Conservation (phyloP, 2,888 invertebrate genomes). For the Drosophila parthenogenetica region DNA sequence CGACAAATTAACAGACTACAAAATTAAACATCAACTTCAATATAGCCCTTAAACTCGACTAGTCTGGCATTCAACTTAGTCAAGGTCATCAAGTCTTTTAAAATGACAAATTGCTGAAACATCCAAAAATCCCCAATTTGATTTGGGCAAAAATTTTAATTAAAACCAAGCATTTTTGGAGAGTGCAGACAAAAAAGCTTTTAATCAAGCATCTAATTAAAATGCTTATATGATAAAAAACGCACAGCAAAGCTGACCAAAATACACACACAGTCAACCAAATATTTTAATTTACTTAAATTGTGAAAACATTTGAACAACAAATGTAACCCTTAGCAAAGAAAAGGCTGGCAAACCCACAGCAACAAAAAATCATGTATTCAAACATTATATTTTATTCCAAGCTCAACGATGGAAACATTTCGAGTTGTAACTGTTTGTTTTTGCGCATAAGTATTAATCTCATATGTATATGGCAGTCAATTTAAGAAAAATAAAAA, state of each 20-base stretch:
- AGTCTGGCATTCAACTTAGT: conserved; percentile 5
- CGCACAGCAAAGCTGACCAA: conserved; percentile 25
- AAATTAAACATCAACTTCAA: conserved; percentile 4
- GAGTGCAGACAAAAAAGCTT: conserved; percentile 36
- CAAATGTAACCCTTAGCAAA: conserved; percentile 42
- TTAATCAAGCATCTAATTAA: conserved; percentile 59
- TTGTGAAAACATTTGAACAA: conserved; percentile 45
- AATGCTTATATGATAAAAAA: conserved; percentile 62
- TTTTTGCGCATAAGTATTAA: conserved; percentile 41
- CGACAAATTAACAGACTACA: conserved; percentile 12
- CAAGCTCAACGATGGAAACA: conserved; percentile 15
- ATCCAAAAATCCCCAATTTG: conserved; percentile 14
- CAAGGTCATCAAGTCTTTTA: not conserved
- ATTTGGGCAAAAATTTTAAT: conserved; percentile 59
- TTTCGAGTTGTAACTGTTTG: conserved; percentile 8
- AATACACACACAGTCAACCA: conserved; percentile 21
- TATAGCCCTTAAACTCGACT: not conserved
- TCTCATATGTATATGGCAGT: conserved; percentile 55
- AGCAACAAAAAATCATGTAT: conserved; percentile 34
- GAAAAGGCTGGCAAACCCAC: conserved; percentile 4
- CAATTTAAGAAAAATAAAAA: conserved; percentile 30
- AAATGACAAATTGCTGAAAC: not conserved
- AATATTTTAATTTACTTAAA: conserved; percentile 65
- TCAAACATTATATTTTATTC: conserved; percentile 50
- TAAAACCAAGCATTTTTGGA: conserved; percentile 50